Percentiles rank a stretch among this genome's conserved stretches.
These are phyloP conservation scores for Leuctra nigra DNA, from an alignment of 2,888 invertebrate species.

Conservation along the genomic window DNA sequence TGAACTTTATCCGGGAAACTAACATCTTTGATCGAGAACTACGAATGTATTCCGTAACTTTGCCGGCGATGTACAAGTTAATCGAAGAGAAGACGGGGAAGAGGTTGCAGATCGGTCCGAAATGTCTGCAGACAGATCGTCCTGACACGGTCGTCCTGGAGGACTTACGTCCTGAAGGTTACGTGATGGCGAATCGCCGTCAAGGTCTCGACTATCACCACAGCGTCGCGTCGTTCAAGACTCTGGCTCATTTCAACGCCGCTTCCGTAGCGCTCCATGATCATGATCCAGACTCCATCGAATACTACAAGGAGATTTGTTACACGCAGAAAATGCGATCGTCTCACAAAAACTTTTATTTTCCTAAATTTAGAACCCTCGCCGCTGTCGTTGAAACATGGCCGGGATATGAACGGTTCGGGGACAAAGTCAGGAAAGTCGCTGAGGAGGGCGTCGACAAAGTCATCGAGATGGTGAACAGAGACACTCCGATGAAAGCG, in stretches of 20 bases:
- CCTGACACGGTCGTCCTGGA: slow-evolving; percentile 20
- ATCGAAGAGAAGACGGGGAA: neutral
- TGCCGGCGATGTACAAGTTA: slow-evolving; percentile 18
- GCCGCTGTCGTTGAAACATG: slow-evolving; percentile 17
- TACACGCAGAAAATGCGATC: slow-evolving; percentile 1
- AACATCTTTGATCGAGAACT: slow-evolving; percentile 20
- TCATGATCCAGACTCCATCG: slow-evolving; percentile 17
- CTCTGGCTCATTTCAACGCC: slow-evolving; percentile 25
- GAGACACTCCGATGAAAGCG: slow-evolving; percentile 16
- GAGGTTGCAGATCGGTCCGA: neutral
- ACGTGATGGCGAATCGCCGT: slow-evolving; percentile 19
- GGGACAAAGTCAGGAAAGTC: slow-evolving; percentile 3
- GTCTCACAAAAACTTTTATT: neutral
- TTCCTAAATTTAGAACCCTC: slow-evolving; percentile 5
- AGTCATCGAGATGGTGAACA: slow-evolving; percentile 4
- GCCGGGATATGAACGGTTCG: slow-evolving; percentile 21
- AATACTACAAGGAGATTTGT: slow-evolving; percentile 16
- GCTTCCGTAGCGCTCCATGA: slow-evolving; percentile 21
- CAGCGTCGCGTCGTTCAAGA: slow-evolving; percentile 12
- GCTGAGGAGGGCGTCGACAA: neutral
- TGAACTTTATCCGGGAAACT: slow-evolving; percentile 15
- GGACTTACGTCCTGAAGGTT: slow-evolving; percentile 22
- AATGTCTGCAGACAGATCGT: neutral
- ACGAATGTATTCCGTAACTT: slow-evolving; percentile 16
- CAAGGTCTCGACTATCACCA: slow-evolving; percentile 21